Evolutionary conservation across 2,113 vertebrate genomes (phyloP).

Genomic region (Pyxicephalus adspersus): DNA sequence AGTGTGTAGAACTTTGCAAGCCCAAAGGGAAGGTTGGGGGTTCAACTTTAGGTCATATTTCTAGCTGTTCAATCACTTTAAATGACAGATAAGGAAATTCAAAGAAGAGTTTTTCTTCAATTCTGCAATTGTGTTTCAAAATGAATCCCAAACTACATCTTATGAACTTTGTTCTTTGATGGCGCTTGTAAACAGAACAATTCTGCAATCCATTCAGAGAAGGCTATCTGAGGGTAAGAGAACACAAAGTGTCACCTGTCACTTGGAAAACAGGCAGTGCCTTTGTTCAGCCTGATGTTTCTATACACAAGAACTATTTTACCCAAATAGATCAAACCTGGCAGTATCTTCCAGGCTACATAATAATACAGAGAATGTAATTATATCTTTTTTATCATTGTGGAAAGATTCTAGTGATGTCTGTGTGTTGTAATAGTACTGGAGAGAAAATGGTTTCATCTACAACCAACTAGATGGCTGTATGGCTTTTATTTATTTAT

Average conservation of each 20-base stretch:
- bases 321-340: neutral
- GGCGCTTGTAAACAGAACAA: neutral
- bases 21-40: too few species aligned
- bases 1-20: too few species aligned
- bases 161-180: neutral
- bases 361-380: neutral
- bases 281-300: neutral
- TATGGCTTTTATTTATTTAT: too few species aligned
- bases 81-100: too few species aligned
- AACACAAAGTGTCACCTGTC: slow-evolving; percentile 6
- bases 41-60: too few species aligned
- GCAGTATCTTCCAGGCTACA: neutral
- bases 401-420: neutral
- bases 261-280: neutral
- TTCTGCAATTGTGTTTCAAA: neutral
- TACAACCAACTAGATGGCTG: too few species aligned
- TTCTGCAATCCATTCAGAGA: neutral
- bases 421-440: too few species aligned
- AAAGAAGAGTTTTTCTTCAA: too few species aligned
- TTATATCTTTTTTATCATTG: neutral
- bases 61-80: too few species aligned
- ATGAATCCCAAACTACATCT: neutral
- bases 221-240: neutral
- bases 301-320: neutral
- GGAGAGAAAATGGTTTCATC: too few species aligned